phyloP scores from a whole-genome alignment of 2,113 vertebrate species.

The Marcusenius ussheri region DNA sequence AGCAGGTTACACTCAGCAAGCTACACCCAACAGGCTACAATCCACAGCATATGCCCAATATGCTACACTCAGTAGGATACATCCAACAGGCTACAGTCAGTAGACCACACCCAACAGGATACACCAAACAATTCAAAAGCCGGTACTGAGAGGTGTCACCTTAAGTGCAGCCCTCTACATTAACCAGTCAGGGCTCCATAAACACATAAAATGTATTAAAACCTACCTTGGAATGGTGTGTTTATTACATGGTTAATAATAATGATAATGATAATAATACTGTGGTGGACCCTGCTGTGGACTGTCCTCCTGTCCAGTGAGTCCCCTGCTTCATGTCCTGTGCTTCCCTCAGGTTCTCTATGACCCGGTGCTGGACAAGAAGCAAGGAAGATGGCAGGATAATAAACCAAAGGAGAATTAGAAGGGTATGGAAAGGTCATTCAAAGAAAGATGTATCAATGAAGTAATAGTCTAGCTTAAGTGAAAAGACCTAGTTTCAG shows the following conservation, averaged over 20 bases:
- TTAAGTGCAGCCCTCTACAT: neutral
- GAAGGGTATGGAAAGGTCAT: neutral
- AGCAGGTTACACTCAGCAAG: too few relatives aligned
- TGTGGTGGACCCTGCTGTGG: neutral
- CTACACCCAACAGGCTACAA: too few relatives aligned
- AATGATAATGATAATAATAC: neutral
- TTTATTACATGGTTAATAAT: neutral
- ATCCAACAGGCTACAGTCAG: too few relatives aligned
- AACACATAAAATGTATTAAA: neutral
- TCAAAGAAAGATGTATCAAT: neutral
- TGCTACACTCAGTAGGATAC: too few relatives aligned
- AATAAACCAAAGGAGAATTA: neutral
- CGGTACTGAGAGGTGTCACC: neutral
- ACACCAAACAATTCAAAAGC: neutral
- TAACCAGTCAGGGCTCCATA: neutral
- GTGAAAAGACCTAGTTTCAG: neutral
- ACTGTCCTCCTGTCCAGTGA: neutral
- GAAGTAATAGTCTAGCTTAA: constrained; percentile 17
- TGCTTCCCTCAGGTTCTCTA: neutral
- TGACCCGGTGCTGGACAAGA: neutral
- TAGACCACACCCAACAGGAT: too few relatives aligned
- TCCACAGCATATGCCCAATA: too few relatives aligned
- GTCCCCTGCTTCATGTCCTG: neutral
- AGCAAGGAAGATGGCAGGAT: neutral
- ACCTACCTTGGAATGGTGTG: neutral